Percentiles rank a stretch among this genome's conserved stretches.
Evolutionary conservation across 2,797 vertebrate genomes (phyloP).

Genomic region (Rhinatrema bivittatum): DNA sequence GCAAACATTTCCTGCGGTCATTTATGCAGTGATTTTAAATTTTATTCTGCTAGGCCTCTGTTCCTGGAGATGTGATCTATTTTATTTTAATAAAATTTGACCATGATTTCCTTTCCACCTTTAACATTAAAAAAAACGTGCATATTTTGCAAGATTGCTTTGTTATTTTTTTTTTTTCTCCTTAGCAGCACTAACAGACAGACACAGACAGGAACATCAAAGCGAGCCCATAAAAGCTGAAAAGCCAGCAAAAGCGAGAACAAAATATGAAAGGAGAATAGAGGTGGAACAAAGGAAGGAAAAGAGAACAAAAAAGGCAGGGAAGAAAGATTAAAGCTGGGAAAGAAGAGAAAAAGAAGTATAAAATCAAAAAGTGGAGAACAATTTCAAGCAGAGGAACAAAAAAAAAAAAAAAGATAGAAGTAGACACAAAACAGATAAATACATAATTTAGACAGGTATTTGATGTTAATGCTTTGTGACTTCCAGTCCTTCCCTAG

Average conservation of each 20-base stretch:
- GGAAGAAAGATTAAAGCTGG: background rate
- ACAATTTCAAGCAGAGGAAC: too few relatives aligned
- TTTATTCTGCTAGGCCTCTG: background rate
- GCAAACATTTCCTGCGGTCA: background rate
- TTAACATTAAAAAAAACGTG: too few relatives aligned
- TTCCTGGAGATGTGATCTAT: constrained; percentile 1
- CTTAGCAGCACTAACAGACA: constrained; percentile 19
- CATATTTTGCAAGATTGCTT: too few relatives aligned
- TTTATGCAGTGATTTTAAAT: constrained; percentile 2
- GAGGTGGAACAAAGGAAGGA: background rate
- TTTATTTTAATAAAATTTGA: too few relatives aligned
- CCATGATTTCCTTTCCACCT: too few relatives aligned
- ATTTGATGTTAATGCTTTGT: constrained; percentile 9
- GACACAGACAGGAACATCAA: constrained; percentile 27
- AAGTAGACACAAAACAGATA: too few relatives aligned
- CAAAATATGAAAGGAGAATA: background rate
- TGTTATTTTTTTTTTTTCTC: background rate
- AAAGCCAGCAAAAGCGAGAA: background rate
- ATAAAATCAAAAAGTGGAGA: background rate
- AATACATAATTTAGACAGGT: too few relatives aligned
- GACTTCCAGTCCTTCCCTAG: constrained; percentile 22
- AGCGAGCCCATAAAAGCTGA: constrained; percentile 3
- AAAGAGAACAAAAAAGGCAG: background rate
- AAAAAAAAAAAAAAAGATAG: too few relatives aligned
- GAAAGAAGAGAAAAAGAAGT: background rate